A percentile compares a stretch with the other conserved stretches of the same genome.
Evolutionary conservation across 2,888 invertebrate species (phyloP).

Genomic region (Hirtodrosophila trivittata): DNA sequence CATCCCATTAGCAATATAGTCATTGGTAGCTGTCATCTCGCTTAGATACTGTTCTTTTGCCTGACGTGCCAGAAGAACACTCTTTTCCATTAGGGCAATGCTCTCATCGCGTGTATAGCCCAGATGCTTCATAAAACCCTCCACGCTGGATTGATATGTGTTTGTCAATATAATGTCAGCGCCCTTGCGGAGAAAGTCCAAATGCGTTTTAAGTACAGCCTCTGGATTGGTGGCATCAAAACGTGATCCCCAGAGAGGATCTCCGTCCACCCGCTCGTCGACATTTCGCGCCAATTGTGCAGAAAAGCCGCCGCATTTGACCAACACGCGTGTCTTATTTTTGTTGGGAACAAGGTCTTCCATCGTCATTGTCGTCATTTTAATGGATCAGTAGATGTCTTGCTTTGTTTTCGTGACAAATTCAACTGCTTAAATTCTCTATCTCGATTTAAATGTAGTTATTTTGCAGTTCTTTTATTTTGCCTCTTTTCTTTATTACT

Average conservation of each 20-base stretch:
- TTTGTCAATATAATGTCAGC: conserved; percentile 94
- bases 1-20: conserved; percentile 19
- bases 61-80: conserved; percentile 89
- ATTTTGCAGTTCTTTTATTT: conserved; percentile 19
- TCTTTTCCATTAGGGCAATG: conserved; percentile 88
- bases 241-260: conserved; percentile 94
- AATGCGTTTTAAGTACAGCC: conserved; percentile 90
- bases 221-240: conserved; percentile 91
- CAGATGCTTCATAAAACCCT: conserved; percentile 90
- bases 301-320: conserved; percentile 91
- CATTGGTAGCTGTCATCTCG: conserved; percentile 71
- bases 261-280: conserved; percentile 90
- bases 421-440: conserved; percentile 13
- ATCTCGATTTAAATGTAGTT: conserved; percentile 6
- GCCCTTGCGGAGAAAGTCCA: conserved; percentile 93
- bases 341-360: neutral
- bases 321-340: conserved; percentile 80
- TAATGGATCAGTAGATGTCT: neutral
- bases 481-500: too few relatives aligned
- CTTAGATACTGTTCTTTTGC: conserved; percentile 87
- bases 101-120: conserved; percentile 88
- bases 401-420: conserved; percentile 25
- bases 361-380: conserved; percentile 13
- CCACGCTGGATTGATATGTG: conserved; percentile 93
- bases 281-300: conserved; percentile 91